Base-by-base conservation (phyloP, 2,113 vertebrate species). In the Chloebia gouldiae region DNA sequence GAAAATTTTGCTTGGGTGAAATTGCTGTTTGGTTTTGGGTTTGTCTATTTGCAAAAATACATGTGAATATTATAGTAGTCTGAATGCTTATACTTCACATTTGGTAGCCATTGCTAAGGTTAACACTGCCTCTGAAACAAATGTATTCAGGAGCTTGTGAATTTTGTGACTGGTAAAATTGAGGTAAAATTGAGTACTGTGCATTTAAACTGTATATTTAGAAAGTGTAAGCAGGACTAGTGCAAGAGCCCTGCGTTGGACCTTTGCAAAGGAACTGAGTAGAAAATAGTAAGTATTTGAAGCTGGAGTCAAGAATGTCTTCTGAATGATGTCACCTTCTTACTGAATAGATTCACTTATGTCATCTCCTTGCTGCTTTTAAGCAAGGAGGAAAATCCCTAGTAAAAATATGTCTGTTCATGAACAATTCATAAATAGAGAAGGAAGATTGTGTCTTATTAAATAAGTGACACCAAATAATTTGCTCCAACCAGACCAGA, bases 281-380 rank as follows among this genome's bases (percentile, higher is more conserved):
- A 56, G 60, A 57, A 28, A 77, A 16, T 25, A 51, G 5, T 53
- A 75, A 69, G 20, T 30, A 18, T 44, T 37, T 68, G n/a, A 81
- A 90, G 19, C 37, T 81, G 40, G 25, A 81, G 22, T 80, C 53
- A 88, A 63, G 63, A 88, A 83, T 86, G 23, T 71, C 64, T 92
- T 81, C 76, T 92, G 53, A 81, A 90, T 83, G 60, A 88, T 90
- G 79, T 94, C 79, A 91, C 37, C n/a, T 82, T 91, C 73, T 79
- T 11, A 44, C 63, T 80, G 50, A 88, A 70, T 71, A 17, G 12
- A 28, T 59, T 86, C 60, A 50, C 31, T 83, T 90, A 78, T 2
- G 20, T 86, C 51, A 86, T 76, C 78, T 70, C 68, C 60, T 85
- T 40, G 33, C 31, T 94, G 44, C 31, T 86, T 81, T 86, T 81